These are phyloP conservation scores for Pollenia angustigena DNA, from an alignment of 2,888 invertebrate species.

Conservation along the genomic window DNA sequence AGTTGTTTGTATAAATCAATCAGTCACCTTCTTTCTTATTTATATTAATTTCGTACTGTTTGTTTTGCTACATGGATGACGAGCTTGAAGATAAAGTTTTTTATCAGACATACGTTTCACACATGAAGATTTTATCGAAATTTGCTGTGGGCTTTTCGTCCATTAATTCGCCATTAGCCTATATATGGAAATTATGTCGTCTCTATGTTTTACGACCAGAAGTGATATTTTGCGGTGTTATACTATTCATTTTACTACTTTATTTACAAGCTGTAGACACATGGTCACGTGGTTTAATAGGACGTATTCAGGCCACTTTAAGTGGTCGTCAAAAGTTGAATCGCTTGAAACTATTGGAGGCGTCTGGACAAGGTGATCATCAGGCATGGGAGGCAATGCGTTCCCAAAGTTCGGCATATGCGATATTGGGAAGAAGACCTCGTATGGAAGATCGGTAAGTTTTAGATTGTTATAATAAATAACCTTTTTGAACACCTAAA, in stretches of 20 bases:
- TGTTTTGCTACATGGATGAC: conserved; percentile 90
- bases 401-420: conserved; percentile 92
- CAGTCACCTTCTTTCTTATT: conserved; percentile 31
- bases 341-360: conserved; percentile 77
- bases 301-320: conserved; percentile 82
- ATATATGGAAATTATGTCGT: conserved; percentile 92
- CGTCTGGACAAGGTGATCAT: conserved; percentile 83
- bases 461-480: no score
- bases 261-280: conserved; percentile 93
- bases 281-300: conserved; percentile 91
- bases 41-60: conserved; percentile 47
- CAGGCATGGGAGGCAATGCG: conserved; percentile 91
- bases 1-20: conserved; percentile 30
- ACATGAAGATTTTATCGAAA: conserved; percentile 93
- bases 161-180: conserved; percentile 89
- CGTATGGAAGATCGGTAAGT: conserved; percentile 95
- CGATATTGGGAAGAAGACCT: conserved; percentile 94
- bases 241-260: conserved; percentile 89
- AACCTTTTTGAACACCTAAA: no score
- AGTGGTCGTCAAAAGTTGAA: conserved; percentile 80
- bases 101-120: conserved; percentile 94
- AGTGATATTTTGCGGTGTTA: conserved; percentile 89
- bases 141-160: conserved; percentile 90
- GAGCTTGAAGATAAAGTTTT: conserved; percentile 94
- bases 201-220: conserved; percentile 92